Base-by-base conservation (phyloP, 2,797 vertebrate species). In the Poecilia gillii region DNA sequence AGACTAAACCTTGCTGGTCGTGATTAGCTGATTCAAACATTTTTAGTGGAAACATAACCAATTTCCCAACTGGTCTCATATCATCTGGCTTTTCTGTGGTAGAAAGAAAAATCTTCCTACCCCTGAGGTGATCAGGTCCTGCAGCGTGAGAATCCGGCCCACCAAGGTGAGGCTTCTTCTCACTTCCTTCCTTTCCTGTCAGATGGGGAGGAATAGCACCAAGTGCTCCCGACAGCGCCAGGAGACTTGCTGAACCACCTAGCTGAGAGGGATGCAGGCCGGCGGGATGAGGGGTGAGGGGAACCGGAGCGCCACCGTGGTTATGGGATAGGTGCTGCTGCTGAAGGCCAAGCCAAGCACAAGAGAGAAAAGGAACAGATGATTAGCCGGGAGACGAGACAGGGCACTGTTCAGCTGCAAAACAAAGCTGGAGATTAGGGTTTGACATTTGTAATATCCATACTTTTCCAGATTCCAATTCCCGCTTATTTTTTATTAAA, bases 291-390 rank as follows among this genome's bases (percentile, higher is more conserved):
- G 98, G 97, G 0, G 97, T 98, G 86, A 98, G 96, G 91, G 98
- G 98, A 84, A 98, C 97, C 49, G 97, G 97, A 86, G 97, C 97
- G 46, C 94, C 91, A 89, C 97, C 96, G 2, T 98, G 98, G 91
- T 96, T 97, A n/a, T 99, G 98, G n/a, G 97, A 97, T 72, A 98
- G 95, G 90, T 99, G 98, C 89, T 98, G 98, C 94, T 98, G 97
- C 95, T 97, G 88, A 84, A 80, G 66, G 81, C 47, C 9, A 62
- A n/a, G 25, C 28, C 28, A 33, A 49, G 0, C 77, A 2, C 72
- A 20, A 43, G 9, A 51, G 28, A 64, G 62, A 68, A 68, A 25
- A 62, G 6, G 72, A 31, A 51, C 1, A 41, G 16, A 14, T 43
- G 57, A 45, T 85, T 39, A 83, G 33, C 18, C 83, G 20, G 64